Evolutionary conservation across 2,797 vertebrate genomes (phyloP).

Genomic region (Lutjanus campechanus): DNA sequence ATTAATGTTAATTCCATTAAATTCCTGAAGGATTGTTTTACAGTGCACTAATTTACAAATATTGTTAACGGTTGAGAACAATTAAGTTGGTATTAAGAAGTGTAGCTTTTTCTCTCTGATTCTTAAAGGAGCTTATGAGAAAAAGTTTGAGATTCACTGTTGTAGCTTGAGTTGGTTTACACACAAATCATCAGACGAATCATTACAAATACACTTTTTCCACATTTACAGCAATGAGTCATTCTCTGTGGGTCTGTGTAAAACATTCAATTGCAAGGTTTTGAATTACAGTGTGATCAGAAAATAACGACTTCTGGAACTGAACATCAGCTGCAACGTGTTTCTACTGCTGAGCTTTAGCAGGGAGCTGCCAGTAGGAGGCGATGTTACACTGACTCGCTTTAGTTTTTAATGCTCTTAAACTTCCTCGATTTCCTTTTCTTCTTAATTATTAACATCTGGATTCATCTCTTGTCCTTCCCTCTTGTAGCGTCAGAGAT

Average conservation of each 20-base stretch:
- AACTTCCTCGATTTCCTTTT: conserved; percentile 54
- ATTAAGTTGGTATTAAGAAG: background rate
- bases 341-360: background rate
- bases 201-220: background rate
- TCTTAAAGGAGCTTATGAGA: background rate
- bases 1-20: background rate
- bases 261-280: background rate
- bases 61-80: background rate
- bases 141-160: background rate
- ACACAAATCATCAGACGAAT: background rate
- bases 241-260: background rate
- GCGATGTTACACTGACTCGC: conserved; percentile 36
- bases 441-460: conserved; percentile 51
- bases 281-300: background rate
- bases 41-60: background rate
- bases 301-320: background rate
- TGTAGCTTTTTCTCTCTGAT: background rate
- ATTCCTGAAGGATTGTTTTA: background rate
- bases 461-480: conserved; percentile 72
- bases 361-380: conserved; percentile 58
- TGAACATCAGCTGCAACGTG: background rate
- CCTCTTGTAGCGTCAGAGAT: conserved; percentile 94
- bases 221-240: background rate
- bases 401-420: conserved; percentile 27
- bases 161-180: background rate